phyloP scores from a whole-genome alignment of 1,140 invertebrate species.

The Eciton burchellii region DNA sequence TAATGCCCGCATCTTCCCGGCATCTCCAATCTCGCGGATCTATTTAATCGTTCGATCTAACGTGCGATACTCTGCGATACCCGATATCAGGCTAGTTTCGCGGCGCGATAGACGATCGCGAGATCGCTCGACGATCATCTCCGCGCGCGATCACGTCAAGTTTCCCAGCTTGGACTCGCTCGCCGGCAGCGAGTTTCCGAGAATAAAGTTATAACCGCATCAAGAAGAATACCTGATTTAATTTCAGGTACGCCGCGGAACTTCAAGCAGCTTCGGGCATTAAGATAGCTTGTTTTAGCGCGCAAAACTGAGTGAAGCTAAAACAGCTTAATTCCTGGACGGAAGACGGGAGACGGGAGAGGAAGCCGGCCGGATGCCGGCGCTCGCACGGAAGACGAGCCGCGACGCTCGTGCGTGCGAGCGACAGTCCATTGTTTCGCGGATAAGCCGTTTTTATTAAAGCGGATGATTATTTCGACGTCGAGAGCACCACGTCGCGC shows the following conservation, averaged over 20 bases:
- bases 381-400: constrained; percentile 35
- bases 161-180: neutral
- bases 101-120: neutral
- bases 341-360: no score
- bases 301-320: constrained; percentile 38
- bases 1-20: no score
- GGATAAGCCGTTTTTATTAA: constrained; percentile 82
- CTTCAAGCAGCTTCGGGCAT: constrained; percentile 38
- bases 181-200: neutral
- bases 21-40: no score
- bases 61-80: no score
- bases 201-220: constrained; percentile 45
- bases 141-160: neutral
- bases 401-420: constrained; percentile 62
- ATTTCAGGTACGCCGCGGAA: constrained; percentile 37
- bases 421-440: constrained; percentile 78
- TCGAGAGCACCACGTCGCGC: constrained; percentile 68
- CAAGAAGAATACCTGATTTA: constrained; percentile 45
- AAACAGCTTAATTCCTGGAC: constrained; percentile 63
- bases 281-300: constrained; percentile 56
- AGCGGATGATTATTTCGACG: constrained; percentile 78
- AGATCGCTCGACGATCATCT: neutral
- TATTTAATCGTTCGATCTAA: no score
- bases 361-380: constrained; percentile 9
- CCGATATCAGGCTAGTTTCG: no score